Base-by-base conservation (phyloP, 2,888 invertebrate genomes). In the Trichogramma evanescens region DNA sequence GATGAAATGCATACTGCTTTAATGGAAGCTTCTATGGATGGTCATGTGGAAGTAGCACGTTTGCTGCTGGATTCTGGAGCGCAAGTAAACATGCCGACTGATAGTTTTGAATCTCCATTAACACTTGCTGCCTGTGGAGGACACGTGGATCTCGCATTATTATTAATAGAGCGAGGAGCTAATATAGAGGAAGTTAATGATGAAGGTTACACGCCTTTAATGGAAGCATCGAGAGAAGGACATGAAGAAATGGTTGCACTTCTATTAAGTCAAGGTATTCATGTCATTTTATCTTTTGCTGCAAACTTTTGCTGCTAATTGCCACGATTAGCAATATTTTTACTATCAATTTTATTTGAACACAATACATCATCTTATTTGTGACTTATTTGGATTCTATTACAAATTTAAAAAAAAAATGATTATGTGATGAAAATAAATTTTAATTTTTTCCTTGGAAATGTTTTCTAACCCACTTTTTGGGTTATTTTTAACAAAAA, bases 1-100 rank as follows among this genome's bases (percentile, higher is more conserved):
- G 97, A 98, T 78, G 99, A 99, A 82, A 96, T 99, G 96, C 98
- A 99, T 80, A 98, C 98, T 40, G 98, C 98, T 50, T 82, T 99
- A 50, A 98, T 99, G 97, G 98, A 99, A 80, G 98, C 98, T 56
- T 95, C 96, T 63, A 99, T 99, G 98, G 98, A 99, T 79, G 98
- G 99, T 0, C 98, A 99, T 76, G 95, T 97, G 0, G 97, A 98
- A 80, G 98, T 99, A 53, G 97, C 97, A 6, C 83, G 94, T 69
- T 82, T 98, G 66, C 83, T 99, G 66, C 81, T 99, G 13, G 96
- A 98, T 80, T 95, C 94, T 39, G 98, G 98, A 65, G 98, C 98
- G 56, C 97, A 97, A 84, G 94, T 95, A 60, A 99, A 99, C 81
- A 96, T 99, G 95, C 97, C 98, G 58, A 95, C 96, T 54, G 98